These are phyloP conservation scores for Ceratosolen solmsi DNA, from an alignment of 1,140 invertebrate species.

Conservation along the genomic window DNA sequence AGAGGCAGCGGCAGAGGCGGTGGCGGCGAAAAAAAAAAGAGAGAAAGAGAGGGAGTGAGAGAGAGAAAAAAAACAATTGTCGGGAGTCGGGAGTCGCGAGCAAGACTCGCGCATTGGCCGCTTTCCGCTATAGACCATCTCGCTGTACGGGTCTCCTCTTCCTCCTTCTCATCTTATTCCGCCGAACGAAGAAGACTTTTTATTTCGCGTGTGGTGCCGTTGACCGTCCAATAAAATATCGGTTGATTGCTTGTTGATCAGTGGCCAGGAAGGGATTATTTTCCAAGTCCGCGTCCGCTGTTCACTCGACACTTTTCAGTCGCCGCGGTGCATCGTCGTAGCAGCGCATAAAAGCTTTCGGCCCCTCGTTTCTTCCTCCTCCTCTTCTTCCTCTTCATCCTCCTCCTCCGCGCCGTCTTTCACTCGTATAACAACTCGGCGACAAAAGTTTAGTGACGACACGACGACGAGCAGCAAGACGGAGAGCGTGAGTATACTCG, in stretches of 20 bases:
- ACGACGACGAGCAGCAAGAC: background rate
- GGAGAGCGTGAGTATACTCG: slow-evolving; percentile 24
- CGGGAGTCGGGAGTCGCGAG: background rate
- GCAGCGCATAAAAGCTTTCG: background rate
- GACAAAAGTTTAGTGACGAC: background rate
- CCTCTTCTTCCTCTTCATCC: background rate
- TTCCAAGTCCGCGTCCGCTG: background rate
- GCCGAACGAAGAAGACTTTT: background rate
- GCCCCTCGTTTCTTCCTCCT: background rate
- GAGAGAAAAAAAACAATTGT: background rate
- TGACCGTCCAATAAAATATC: slow-evolving; percentile 17
- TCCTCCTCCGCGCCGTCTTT: too few species aligned
- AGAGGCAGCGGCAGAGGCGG: background rate
- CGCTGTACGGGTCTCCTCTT: too few species aligned
- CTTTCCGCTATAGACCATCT: background rate
- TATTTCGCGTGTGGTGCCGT: slow-evolving; percentile 17
- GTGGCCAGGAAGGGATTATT: background rate
- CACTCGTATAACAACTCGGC: background rate
- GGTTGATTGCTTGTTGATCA: slow-evolving; percentile 12
- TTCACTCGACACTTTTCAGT: background rate
- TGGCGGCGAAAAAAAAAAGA: background rate
- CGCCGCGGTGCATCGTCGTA: background rate
- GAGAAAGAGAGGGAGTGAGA: background rate
- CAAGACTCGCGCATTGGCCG: slow-evolving; percentile 27
- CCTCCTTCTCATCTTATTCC: background rate